These are phyloP conservation scores for Euphonia xanthogaster DNA, from an alignment of 2,797 vertebrate species.

Conservation along the genomic window DNA sequence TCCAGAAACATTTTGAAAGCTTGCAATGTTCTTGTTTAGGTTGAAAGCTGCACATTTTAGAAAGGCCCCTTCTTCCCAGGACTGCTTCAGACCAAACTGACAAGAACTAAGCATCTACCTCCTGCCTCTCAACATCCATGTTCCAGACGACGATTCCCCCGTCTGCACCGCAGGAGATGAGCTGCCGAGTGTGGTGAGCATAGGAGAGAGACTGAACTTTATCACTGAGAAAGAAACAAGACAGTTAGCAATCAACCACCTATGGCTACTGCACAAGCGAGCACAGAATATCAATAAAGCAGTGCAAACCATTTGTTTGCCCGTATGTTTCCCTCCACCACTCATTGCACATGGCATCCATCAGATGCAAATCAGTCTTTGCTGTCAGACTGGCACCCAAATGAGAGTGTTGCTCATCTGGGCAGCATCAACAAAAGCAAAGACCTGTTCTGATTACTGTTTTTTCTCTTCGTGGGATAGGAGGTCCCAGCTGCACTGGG, in stretches of 20 bases:
- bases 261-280: not conserved
- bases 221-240: constrained; percentile 79
- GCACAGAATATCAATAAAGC: not conserved
- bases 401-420: not conserved
- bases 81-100: not conserved
- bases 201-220: constrained; percentile 95
- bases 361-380: not conserved
- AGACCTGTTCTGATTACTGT: not conserved
- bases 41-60: not conserved
- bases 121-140: constrained; percentile 97
- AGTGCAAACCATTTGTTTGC: not conserved
- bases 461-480: not conserved
- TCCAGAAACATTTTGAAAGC: constrained; percentile 13
- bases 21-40: not conserved
- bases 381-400: not conserved
- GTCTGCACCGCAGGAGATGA: constrained; percentile 94
- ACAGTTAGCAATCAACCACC: constrained; percentile 15
- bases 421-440: not conserved
- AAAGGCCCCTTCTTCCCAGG: not conserved
- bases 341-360: not conserved
- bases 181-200: constrained; percentile 92
- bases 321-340: not conserved
- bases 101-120: constrained; percentile 78
- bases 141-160: constrained; percentile 97
- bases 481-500: not conserved